Evolutionary conservation across 2,113 vertebrate genomes (phyloP).

Genomic region (Amblyopsis rosae): DNA sequence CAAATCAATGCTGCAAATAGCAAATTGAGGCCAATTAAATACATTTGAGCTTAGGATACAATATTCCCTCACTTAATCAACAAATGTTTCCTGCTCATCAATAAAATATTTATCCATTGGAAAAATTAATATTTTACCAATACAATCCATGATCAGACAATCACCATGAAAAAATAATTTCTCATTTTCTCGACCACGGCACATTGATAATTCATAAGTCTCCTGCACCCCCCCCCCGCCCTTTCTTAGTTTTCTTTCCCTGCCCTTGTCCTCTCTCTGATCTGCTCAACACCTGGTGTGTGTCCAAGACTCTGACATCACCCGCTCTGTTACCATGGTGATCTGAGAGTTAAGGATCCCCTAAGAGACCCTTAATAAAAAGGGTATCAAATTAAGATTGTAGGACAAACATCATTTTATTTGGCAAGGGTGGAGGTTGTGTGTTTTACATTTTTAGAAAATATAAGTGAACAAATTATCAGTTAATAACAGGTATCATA

Average conservation of each 20-base stretch:
- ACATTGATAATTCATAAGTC: constrained; percentile 70
- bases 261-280: constrained; percentile 12
- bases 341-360: constrained; percentile 60
- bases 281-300: constrained; percentile 63
- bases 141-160: constrained; percentile 71
- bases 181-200: constrained; percentile 55
- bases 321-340: constrained; percentile 65
- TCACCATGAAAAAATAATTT: constrained; percentile 73
- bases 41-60: neutral
- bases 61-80: constrained; percentile 19
- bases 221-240: constrained; percentile 18
- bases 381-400: constrained; percentile 70
- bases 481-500: constrained; percentile 32
- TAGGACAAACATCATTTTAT: constrained; percentile 58
- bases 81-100: constrained; percentile 47
- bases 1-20: too few species aligned
- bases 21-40: too few species aligned
- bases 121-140: constrained; percentile 67
- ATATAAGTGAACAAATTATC: constrained; percentile 29
- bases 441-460: constrained; percentile 36
- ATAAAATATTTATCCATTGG: constrained; percentile 66
- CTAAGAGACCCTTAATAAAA: constrained; percentile 58
- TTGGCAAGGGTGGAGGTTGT: constrained; percentile 37
- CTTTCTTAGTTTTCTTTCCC: constrained; percentile 21
- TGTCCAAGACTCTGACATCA: constrained; percentile 47